Percentiles rank a stretch among this genome's conserved stretches.
phyloP scores from a whole-genome alignment of 2,797 vertebrate genomes.

The Merluccius polli region DNA sequence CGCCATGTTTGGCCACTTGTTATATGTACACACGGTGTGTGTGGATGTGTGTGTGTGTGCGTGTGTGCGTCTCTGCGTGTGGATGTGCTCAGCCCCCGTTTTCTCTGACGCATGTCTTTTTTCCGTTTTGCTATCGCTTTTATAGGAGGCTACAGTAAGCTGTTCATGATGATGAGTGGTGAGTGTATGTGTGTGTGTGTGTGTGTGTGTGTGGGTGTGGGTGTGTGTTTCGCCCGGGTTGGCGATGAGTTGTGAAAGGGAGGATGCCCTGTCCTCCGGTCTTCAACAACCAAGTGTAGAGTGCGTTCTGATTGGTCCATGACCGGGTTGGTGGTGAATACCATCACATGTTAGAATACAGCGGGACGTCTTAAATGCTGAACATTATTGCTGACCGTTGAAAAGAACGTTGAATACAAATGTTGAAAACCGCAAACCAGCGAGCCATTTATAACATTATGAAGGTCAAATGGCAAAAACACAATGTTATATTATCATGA shows the following conservation, averaged over 20 bases:
- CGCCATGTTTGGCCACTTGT: constrained; percentile 26
- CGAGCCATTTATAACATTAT: not conserved
- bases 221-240: constrained; percentile 33
- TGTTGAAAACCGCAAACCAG: not conserved
- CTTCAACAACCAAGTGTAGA: constrained; percentile 55
- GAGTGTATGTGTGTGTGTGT: constrained; percentile 20
- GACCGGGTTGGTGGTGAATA: not conserved
- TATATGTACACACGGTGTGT: constrained; percentile 13
- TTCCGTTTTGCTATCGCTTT: constrained; percentile 24
- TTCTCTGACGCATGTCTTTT: constrained; percentile 23
- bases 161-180: constrained; percentile 13
- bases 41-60: not conserved
- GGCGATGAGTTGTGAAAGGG: constrained; percentile 59
- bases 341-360: constrained; percentile 2
- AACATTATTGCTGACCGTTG: not conserved
- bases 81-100: constrained; percentile 22
- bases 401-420: too few species aligned
- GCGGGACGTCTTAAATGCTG: not conserved
- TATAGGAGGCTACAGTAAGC: constrained; percentile 12
- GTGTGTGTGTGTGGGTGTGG: constrained; percentile 3
- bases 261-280: constrained; percentile 48
- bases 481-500: not conserved
- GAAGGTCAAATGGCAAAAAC: not conserved
- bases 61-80: not conserved
- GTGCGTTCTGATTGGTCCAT: constrained; percentile 37